A percentile compares a stretch with the other conserved stretches of the same genome.
Conservation (phyloP, 2,797 vertebrate genomes). For the Esox masquinongy region DNA sequence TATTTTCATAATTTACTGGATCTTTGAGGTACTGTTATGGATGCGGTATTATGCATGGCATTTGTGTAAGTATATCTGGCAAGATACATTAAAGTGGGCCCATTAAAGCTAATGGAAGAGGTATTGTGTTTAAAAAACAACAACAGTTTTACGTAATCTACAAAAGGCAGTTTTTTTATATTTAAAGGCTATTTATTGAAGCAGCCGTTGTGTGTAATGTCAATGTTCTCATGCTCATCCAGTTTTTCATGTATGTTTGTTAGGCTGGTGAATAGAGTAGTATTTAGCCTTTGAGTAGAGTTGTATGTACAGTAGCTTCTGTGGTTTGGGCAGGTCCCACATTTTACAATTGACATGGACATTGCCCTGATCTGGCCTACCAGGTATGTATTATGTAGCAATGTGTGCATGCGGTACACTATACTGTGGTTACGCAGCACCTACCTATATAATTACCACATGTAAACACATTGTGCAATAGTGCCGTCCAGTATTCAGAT, state of each 20-base stretch:
- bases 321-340: neutral
- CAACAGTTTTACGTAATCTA: neutral
- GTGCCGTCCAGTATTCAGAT: neutral
- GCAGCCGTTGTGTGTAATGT: constrained; percentile 19
- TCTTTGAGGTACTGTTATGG: neutral
- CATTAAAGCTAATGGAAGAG: constrained; percentile 1
- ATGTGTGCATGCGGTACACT: neutral
- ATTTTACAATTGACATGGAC: neutral
- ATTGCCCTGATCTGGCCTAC: neutral
- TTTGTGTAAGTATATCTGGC: neutral
- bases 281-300: no score
- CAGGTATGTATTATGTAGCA: neutral
- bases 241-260: neutral
- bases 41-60: neutral
- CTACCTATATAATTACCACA: no score
- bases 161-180: constrained; percentile 12
- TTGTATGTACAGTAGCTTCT: neutral
- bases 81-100: neutral
- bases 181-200: constrained; percentile 34
- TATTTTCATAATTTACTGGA: neutral
- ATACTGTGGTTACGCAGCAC: neutral
- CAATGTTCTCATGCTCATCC: constrained; percentile 1
- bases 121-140: constrained; percentile 21
- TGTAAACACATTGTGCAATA: no score
- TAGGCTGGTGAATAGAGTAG: neutral